Evolutionary conservation across 2,797 vertebrate species (phyloP), one percentile per base, ranked within the genome.

Genomic region (Acanthornis magna): DNA sequence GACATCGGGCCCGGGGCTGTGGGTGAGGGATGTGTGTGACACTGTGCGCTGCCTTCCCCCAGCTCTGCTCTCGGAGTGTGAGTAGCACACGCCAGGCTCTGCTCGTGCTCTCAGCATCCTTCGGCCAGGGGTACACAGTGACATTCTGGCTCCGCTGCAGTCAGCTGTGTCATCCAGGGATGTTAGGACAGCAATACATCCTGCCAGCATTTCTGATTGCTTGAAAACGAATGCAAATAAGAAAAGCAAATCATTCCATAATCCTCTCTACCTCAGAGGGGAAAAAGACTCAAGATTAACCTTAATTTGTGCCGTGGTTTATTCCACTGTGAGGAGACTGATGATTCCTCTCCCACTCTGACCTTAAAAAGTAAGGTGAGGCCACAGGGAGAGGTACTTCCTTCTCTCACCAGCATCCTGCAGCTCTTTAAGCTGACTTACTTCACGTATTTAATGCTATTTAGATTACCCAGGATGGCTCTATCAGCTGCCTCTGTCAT

Each of bases 21-120:
- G 55, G 63, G n/a, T 2, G 6, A 81, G 75, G n/a, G 50, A 10
- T 34, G 26, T 2, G 12, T 29, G 38, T 26, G 17, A 1, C 32
- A 14, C 11, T 0, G 30, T 0, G 30, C 2, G 48, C 1, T 58
- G 27, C n/a, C n/a, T 42, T 75, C 57, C 27, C 10, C 13, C 57
- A 30, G 58, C 61, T 27, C 88, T 29, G 66, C 66, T 48, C 51
- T 13, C n/a, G 70, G 12, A 9, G 10, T 1, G 22, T 1, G 13
- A 53, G 2, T 43, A 16, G 13, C 30, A 7, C 42, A 7, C 1
- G 5, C 26, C 43, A 36, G 30, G 26, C 1, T 32, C 51, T 8
- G 0, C 18, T 17, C 0, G 0, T 27, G 48, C 27, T 11, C 54
- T 32, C 23, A 1, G 62, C 11, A 38, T 53, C 71, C 58, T 42